Evolutionary conservation across 2,113 vertebrate genomes (phyloP).

Genomic region (Pavo muticus): DNA sequence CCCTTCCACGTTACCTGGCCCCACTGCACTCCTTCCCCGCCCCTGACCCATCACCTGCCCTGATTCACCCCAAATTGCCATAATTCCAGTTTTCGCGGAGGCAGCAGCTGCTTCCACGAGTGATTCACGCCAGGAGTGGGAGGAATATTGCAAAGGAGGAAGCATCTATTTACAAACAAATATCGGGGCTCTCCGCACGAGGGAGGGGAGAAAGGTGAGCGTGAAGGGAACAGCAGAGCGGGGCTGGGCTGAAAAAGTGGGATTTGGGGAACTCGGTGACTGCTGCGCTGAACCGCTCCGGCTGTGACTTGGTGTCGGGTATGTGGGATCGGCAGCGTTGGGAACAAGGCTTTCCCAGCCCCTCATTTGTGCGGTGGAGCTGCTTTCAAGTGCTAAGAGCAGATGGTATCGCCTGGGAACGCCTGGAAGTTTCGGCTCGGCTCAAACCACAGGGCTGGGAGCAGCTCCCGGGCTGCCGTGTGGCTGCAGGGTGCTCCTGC

Average conservation of each 20-base stretch:
- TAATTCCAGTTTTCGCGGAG: background rate
- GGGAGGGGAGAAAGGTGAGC: background rate
- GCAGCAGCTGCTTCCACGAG: background rate
- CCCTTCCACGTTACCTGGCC: background rate
- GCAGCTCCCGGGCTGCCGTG: background rate
- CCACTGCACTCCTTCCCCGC: background rate
- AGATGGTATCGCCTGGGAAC: slow-evolving; percentile 56
- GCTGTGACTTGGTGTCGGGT: background rate
- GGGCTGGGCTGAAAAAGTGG: fast-evolving
- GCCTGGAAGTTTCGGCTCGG: background rate
- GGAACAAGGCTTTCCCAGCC: background rate
- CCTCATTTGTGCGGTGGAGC: slow-evolving; percentile 8
- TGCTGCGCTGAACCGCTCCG: fast-evolving
- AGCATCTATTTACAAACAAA: slow-evolving; percentile 30
- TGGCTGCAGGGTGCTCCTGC: background rate
- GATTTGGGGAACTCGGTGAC: background rate
- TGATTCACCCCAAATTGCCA: background rate
- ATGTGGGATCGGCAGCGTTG: background rate
- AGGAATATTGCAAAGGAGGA: background rate
- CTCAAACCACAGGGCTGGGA: slow-evolving; percentile 2
- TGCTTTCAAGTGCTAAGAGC: background rate
- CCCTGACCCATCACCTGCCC: background rate
- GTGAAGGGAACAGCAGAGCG: background rate
- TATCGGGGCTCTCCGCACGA: background rate
- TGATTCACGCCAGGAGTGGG: background rate